phyloP scores from a whole-genome alignment of 2,888 invertebrate genomes.

The Galerucella pusilla region DNA sequence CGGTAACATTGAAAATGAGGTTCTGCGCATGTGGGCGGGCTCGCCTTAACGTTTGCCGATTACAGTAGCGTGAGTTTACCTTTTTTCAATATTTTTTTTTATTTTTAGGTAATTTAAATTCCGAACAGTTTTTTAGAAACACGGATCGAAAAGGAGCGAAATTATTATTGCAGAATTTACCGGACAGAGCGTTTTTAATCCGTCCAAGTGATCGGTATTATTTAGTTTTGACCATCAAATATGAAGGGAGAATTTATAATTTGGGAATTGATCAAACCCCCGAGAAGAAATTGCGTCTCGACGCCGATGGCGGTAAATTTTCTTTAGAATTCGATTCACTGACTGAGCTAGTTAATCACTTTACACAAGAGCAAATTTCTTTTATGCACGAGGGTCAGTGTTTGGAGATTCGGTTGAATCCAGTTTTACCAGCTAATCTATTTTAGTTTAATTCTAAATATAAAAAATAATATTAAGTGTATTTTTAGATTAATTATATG shows the following conservation, averaged over 20 bases:
- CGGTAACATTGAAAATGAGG: too few species aligned
- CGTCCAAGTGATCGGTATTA: constrained; percentile 48
- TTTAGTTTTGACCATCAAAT: constrained; percentile 48
- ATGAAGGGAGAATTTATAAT: constrained; percentile 44
- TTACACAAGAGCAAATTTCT: constrained; percentile 41
- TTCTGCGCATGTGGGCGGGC: too few species aligned
- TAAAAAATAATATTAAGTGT: background rate
- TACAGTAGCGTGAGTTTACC: too few species aligned
- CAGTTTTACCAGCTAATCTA: constrained; percentile 38
- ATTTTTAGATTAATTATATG: too few species aligned
- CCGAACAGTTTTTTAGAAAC: constrained; percentile 49
- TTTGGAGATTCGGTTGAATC: constrained; percentile 43
- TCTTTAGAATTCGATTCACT: constrained; percentile 48
- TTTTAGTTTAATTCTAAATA: constrained; percentile 32
- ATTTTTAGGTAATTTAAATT: constrained; percentile 49
- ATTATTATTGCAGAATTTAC: constrained; percentile 40
- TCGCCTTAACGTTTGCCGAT: background rate
- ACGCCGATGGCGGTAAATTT: constrained; percentile 36
- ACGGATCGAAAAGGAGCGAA: constrained; percentile 53
- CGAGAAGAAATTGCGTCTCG: constrained; percentile 43
- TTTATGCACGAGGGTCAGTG: constrained; percentile 35
- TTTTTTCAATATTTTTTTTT: background rate
- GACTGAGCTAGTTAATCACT: constrained; percentile 46
- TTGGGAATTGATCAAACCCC: constrained; percentile 48
- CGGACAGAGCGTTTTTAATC: constrained; percentile 50